Percentiles rank a stretch among this genome's conserved stretches.
phyloP scores from a whole-genome alignment of 2,888 invertebrate genomes.

The Crematogaster levior region DNA sequence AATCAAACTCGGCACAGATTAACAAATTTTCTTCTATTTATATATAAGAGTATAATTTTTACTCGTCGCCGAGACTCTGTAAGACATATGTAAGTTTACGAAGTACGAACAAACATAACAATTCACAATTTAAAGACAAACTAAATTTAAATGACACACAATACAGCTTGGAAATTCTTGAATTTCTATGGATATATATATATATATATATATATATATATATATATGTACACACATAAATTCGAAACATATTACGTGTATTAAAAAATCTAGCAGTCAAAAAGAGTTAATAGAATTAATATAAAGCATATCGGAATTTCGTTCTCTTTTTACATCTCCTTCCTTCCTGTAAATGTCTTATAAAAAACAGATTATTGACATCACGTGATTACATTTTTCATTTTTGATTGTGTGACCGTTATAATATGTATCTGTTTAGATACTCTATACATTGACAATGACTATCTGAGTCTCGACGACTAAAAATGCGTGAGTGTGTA shows the following conservation, averaged over 20 bases:
- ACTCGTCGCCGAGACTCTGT: slow-evolving; percentile 30
- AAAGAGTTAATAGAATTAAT: background rate
- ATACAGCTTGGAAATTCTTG: too few species aligned
- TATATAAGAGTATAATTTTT: slow-evolving; percentile 29
- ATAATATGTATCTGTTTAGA: background rate
- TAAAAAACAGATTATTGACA: background rate
- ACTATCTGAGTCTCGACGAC: slow-evolving; percentile 34
- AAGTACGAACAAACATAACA: background rate
- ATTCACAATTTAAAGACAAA: background rate
- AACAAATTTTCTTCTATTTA: background rate
- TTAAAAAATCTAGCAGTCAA: background rate
- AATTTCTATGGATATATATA: background rate
- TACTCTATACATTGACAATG: background rate
- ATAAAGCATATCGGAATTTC: background rate
- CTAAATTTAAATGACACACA: too few species aligned
- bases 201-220: background rate
- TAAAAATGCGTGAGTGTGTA: background rate
- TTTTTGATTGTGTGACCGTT: background rate
- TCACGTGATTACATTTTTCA: slow-evolving; percentile 1
- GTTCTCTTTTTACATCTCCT: background rate
- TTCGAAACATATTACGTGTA: background rate
- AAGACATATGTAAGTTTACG: background rate
- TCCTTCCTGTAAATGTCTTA: background rate
- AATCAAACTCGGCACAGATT: slow-evolving; percentile 5
- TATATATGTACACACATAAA: background rate